phyloP scores from a whole-genome alignment of 2,888 invertebrate genomes.

The Noctua janthe region DNA sequence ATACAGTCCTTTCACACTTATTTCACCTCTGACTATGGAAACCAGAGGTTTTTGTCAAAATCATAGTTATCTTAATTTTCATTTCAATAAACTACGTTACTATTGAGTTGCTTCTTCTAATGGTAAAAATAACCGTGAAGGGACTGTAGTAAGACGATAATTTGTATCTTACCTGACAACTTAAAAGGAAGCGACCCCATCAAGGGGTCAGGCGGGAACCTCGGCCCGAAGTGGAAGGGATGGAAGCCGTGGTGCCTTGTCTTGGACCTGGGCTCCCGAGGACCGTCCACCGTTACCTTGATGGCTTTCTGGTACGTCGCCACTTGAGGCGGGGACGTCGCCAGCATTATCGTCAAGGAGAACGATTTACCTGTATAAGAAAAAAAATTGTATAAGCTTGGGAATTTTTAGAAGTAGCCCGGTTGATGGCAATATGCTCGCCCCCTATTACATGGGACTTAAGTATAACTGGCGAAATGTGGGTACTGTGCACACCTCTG shows the following conservation, averaged over 20 bases:
- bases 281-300: constrained; percentile 99
- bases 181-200: constrained; percentile 95
- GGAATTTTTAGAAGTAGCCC: background rate
- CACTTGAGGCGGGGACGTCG: constrained; percentile 98
- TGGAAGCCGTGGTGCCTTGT: constrained; percentile 97
- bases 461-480: background rate
- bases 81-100: background rate
- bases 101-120: background rate
- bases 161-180: constrained; percentile 92
- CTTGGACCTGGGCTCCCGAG: constrained; percentile 98
- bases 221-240: constrained; percentile 96
- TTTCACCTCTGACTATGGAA: too few relatives aligned
- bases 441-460: background rate
- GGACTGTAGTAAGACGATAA: background rate
- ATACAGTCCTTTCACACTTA: too few relatives aligned
- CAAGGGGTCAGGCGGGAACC: constrained; percentile 95
- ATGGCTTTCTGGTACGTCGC: constrained; percentile 99
- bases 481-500: background rate
- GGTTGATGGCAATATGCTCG: background rate
- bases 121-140: background rate
- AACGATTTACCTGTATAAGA: constrained; percentile 97
- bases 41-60: too few relatives aligned
- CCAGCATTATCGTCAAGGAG: constrained; percentile 98
- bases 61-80: background rate
- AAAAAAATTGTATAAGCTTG: background rate